Evolutionary conservation across 92 coral and sea anemone genomes (phyloP).

Genomic region (Phenganax marumi): DNA sequence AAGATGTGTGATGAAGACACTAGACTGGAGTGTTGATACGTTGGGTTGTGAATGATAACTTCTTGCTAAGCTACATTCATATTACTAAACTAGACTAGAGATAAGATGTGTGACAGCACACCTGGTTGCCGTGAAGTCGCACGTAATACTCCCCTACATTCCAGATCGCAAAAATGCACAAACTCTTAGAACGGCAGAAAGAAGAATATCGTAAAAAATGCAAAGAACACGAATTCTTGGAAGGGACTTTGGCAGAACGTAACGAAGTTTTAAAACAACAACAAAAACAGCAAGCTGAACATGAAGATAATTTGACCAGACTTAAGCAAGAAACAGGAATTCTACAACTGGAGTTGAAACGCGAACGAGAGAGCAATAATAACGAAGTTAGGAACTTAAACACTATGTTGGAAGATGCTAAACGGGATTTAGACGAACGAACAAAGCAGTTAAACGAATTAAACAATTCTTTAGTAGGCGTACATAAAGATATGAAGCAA

Average conservation of each 20-base stretch:
- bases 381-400: slow-evolving; percentile 69
- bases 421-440: slow-evolving; percentile 71
- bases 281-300: slow-evolving; percentile 67
- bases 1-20: too few relatives aligned
- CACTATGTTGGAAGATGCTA: slow-evolving; percentile 67
- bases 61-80: too few relatives aligned
- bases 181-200: slow-evolving; percentile 5
- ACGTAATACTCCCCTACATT: too few relatives aligned
- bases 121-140: too few relatives aligned
- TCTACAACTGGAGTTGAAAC: slow-evolving; percentile 73
- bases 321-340: slow-evolving; percentile 82
- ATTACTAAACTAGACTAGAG: too few relatives aligned
- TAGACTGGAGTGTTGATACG: too few relatives aligned
- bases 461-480: slow-evolving; percentile 74
- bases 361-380: slow-evolving; percentile 75
- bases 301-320: slow-evolving; percentile 72
- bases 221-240: slow-evolving; percentile 68
- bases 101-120: too few relatives aligned
- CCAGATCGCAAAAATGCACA: too few relatives aligned
- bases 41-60: too few relatives aligned
- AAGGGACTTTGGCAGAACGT: slow-evolving; percentile 69
- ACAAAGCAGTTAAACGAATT: slow-evolving; percentile 78
- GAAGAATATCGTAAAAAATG: slow-evolving; percentile 71
- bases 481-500: slow-evolving; percentile 90
- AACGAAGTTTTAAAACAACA: slow-evolving; percentile 75